phyloP scores from a whole-genome alignment of 1,140 invertebrate species.

The Drosophila tsacasi region DNA sequence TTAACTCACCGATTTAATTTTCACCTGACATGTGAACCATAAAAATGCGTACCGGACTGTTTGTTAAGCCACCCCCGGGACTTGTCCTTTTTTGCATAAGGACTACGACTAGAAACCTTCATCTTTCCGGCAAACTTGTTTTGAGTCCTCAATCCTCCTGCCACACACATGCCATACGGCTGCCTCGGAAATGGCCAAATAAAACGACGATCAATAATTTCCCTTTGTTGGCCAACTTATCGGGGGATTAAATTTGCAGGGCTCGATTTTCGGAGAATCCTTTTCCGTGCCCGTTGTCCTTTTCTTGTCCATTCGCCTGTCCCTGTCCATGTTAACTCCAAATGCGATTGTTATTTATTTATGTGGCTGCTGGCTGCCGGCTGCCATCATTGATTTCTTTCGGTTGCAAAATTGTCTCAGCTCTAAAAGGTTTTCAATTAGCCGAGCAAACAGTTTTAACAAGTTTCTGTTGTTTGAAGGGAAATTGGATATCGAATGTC shows the following conservation, averaged over 20 bases:
- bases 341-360: constrained; percentile 65
- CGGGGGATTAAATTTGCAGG: constrained; percentile 70
- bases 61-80: background rate
- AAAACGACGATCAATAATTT: constrained; percentile 79
- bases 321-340: constrained; percentile 33
- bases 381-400: constrained; percentile 29
- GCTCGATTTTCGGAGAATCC: constrained; percentile 44
- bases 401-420: constrained; percentile 49
- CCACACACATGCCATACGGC: constrained; percentile 1
- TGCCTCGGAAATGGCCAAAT: constrained; percentile 66
- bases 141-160: constrained; percentile 23
- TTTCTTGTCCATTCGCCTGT: constrained; percentile 45
- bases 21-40: constrained; percentile 3
- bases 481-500: constrained; percentile 52
- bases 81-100: constrained; percentile 60
- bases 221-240: constrained; percentile 57
- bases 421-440: constrained; percentile 63
- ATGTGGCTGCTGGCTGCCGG: constrained; percentile 27
- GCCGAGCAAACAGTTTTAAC: constrained; percentile 58
- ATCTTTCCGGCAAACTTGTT: constrained; percentile 68
- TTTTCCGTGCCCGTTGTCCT: constrained; percentile 37
- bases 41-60: constrained; percentile 29
- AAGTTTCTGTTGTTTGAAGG: constrained; percentile 46
- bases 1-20: background rate
- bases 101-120: constrained; percentile 15